Evolutionary conservation across 1,140 invertebrate species (phyloP), one percentile per base, ranked within the genome.

Genomic region (Trachymyrmex cornetzi): DNA sequence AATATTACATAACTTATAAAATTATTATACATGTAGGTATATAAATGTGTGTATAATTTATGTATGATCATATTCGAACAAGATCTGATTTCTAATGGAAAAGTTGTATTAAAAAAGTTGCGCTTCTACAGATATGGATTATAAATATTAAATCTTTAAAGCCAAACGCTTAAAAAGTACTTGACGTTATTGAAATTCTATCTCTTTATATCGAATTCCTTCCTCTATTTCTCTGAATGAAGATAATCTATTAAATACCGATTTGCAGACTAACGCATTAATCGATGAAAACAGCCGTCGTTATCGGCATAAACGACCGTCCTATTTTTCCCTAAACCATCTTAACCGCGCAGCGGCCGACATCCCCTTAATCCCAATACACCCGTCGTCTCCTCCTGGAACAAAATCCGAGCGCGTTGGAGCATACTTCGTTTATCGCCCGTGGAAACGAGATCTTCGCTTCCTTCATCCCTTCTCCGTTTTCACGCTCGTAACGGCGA

Each of bases 351-450:
- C 61, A 24, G 16, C 44, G 64, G 14, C 48, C 85, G 50, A 74
- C 81, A 77, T 88, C 44, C 74, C 81, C 87, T 89, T 89, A 80
- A 55, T 85, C 80, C 67, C 80, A 64, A 88, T 75, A 85, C 82
- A 64, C 59, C 82, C 75, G 59, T 85, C 74, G 74, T 55, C 74
- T 85, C 48, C 82, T 74, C 50, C 22, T 9, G 55, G 63, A 69
- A 77, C 63, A 64, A 86, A 80, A 90, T 87, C 74, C 86, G n/a
- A 48, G 59, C 22, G 89, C 88, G 88, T 87, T 72, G 77, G 72
- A 84, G 74, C 89, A 79, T 84, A 50, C 64, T 57, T 48, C 77
- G 50, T 89, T 90, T 90, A 90, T 89, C 86, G 79, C 66, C 38
- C 55, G 63, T 66, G 55, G 74, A 84, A 82, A 87, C 55, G 69